Conservation (phyloP, 2,888 invertebrate genomes). For the Trichogramma dendrolimi region DNA sequence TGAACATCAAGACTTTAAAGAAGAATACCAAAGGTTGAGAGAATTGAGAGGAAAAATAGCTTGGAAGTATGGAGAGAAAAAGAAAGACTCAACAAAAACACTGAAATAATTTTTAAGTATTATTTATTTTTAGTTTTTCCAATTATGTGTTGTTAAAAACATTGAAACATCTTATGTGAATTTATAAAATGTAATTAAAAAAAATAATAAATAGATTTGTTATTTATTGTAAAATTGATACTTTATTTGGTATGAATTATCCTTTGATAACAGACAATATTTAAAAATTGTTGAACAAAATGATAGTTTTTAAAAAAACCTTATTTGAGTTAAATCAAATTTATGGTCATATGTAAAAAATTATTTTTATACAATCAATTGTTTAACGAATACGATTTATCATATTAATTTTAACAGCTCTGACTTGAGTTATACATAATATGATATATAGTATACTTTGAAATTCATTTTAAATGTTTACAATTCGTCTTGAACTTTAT, state of each 20-base stretch:
- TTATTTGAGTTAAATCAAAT: too few species aligned
- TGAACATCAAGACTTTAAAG: slow-evolving; percentile 84
- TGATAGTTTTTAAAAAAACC: too few species aligned
- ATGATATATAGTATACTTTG: not conserved
- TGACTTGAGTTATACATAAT: too few species aligned
- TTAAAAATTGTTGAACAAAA: too few species aligned
- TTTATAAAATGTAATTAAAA: not conserved
- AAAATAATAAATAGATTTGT: slow-evolving; percentile 1
- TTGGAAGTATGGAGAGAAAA: slow-evolving; percentile 39
- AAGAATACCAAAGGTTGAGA: slow-evolving; percentile 76
- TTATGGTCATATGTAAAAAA: too few species aligned
- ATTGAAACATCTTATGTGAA: not conserved
- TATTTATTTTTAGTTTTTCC: too few species aligned
- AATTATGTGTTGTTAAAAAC: too few species aligned
- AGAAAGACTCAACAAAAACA: slow-evolving; percentile 1
- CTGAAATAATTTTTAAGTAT: slow-evolving; percentile 3
- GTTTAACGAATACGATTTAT: too few species aligned
- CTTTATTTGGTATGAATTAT: not conserved
- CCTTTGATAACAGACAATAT: too few species aligned
- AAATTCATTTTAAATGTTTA: slow-evolving; percentile 4
- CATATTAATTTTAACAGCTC: too few species aligned
- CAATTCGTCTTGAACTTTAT: slow-evolving; percentile 21
- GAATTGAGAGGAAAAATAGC: slow-evolving; percentile 70
- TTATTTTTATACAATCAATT: too few species aligned
- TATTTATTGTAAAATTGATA: slow-evolving; percentile 9